These are phyloP conservation scores for zebrafish (Danio rerio) DNA, from an alignment of 2,113 vertebrate species.

Conservation along the genomic window GRCz12tu NC_133180.1:7093001-7093500, in stretches of 20 bases:
- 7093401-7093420: not conserved
- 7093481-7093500: not conserved
- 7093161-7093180: constrained; percentile 78
- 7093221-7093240: constrained; percentile 99
- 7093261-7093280: constrained; percentile 64
- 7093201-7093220: constrained; percentile 99
- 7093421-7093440: constrained; percentile 5
- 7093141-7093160: not conserved
- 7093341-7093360: not conserved
- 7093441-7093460: not conserved
- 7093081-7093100: too few relatives aligned
- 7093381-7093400: not conserved
- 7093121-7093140: too few relatives aligned
- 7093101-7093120: too few relatives aligned
- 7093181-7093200: constrained; percentile 99
- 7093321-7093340: not conserved
- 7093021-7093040: too few relatives aligned
- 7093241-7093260: constrained; percentile 98
- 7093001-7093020: too few relatives aligned
- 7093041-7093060: too few relatives aligned
- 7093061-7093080: too few relatives aligned
- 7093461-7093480: not conserved
- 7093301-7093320: not conserved
- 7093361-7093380: not conserved
- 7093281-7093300: not conserved